These are phyloP conservation scores for Microcebus tavaratra DNA, from an alignment of 2,113 vertebrate species.

Conservation along the genomic window DNA sequence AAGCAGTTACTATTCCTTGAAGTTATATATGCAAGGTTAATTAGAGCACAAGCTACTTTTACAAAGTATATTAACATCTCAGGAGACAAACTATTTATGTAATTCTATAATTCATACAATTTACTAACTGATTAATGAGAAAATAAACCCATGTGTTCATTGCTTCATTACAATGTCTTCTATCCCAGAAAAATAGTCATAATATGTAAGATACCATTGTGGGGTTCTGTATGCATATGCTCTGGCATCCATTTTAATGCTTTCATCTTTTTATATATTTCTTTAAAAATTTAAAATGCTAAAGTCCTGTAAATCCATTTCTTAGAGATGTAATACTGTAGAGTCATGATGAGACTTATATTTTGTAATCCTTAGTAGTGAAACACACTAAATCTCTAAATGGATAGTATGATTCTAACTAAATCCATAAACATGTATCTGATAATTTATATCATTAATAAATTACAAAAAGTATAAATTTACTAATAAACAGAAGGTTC, in stretches of 20 bases:
- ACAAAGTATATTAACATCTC: background rate
- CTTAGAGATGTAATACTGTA: background rate
- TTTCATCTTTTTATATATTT: background rate
- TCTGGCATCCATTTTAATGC: background rate
- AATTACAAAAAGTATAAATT: background rate
- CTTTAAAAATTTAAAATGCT: background rate
- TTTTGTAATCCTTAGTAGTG: background rate
- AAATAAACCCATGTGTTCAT: background rate
- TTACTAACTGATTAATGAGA: background rate
- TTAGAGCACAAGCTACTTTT: background rate
- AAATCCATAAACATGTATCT: background rate
- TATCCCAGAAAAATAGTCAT: background rate
- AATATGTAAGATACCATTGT: background rate
- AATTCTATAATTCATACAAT: background rate
- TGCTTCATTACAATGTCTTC: background rate
- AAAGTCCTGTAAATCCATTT: background rate
- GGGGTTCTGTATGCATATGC: background rate
- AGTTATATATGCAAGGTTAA: background rate
- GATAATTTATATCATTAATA: background rate
- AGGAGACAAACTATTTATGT: background rate
- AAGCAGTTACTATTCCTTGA: background rate
- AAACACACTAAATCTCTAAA: background rate
- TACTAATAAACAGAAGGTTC: background rate
- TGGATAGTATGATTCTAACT: background rate
- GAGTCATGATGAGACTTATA: background rate